Conservation (phyloP, 2,113 vertebrate genomes). For the Paramisgurnus dabryanus region DNA sequence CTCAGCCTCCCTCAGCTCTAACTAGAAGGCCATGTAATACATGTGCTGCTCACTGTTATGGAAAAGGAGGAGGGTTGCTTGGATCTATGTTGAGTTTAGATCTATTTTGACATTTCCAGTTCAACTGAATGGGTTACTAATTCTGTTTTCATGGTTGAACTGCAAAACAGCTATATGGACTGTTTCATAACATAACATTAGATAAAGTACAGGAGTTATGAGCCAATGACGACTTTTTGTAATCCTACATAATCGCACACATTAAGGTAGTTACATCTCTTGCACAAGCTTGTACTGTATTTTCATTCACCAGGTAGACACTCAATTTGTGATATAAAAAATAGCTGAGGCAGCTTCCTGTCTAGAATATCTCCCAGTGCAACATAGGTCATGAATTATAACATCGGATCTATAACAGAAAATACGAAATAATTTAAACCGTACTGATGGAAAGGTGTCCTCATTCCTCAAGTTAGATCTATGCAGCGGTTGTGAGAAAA, state of each 20-base stretch:
- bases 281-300: neutral
- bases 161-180: neutral
- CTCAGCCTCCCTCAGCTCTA: slow-evolving; percentile 28
- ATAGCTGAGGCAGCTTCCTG: neutral
- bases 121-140: neutral
- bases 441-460: neutral
- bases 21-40: slow-evolving; percentile 1
- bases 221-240: neutral
- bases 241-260: neutral
- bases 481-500: slow-evolving; percentile 18
- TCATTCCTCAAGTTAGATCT: slow-evolving; percentile 3
- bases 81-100: neutral
- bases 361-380: neutral
- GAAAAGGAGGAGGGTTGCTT: neutral
- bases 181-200: neutral
- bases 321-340: neutral
- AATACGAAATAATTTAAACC: neutral
- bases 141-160: neutral
- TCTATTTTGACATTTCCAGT: neutral
- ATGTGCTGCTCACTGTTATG: neutral
- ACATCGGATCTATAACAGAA: slow-evolving; percentile 7
- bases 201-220: neutral
- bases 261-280: neutral
- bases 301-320: neutral
- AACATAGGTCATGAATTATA: slow-evolving; percentile 1